Percentiles rank a stretch among this genome's conserved stretches.
Evolutionary conservation across 2,797 vertebrate species (phyloP).

Genomic region (Pseudochaenichthys georgianus): DNA sequence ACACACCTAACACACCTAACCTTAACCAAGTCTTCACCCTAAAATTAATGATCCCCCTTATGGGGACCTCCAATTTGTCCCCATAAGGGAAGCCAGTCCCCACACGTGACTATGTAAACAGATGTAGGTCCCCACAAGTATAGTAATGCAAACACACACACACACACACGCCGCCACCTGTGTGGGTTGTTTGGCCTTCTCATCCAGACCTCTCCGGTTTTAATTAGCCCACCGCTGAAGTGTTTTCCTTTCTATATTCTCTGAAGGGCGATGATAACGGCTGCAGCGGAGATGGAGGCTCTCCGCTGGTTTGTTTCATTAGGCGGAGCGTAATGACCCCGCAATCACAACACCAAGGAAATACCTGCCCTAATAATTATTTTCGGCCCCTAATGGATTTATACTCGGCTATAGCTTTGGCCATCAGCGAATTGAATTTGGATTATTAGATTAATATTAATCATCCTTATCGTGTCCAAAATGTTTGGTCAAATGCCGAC

Average conservation of each 20-base stretch:
- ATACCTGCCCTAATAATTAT: slow-evolving; percentile 72
- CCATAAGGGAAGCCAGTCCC: too few relatives aligned
- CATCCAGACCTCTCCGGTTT: slow-evolving; percentile 78
- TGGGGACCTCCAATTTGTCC: too few relatives aligned
- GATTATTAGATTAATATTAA: slow-evolving; percentile 18
- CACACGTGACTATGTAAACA: too few relatives aligned
- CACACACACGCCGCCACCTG: slow-evolving; percentile 63
- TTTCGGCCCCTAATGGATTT: slow-evolving; percentile 59
- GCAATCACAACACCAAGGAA: slow-evolving; percentile 75
- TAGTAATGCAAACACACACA: slow-evolving; percentile 25
- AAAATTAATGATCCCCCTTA: too few relatives aligned
- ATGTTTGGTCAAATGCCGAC: too few relatives aligned
- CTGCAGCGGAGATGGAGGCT: slow-evolving; percentile 69
- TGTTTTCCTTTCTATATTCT: slow-evolving; percentile 79
- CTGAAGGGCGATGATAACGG: slow-evolving; percentile 78
- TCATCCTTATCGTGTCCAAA: background rate
- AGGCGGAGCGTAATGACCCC: slow-evolving; percentile 74
- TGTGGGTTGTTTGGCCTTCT: slow-evolving; percentile 79
- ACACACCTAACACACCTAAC: too few relatives aligned
- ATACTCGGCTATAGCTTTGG: slow-evolving; percentile 42
- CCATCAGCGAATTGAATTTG: slow-evolving; percentile 42
- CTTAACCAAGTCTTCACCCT: too few relatives aligned
- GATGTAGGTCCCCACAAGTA: too few relatives aligned
- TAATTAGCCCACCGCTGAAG: slow-evolving; percentile 82
- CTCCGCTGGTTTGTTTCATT: slow-evolving; percentile 77